phyloP scores from a whole-genome alignment of 2,797 vertebrate species.

The Phyllotis vaccarum region DNA sequence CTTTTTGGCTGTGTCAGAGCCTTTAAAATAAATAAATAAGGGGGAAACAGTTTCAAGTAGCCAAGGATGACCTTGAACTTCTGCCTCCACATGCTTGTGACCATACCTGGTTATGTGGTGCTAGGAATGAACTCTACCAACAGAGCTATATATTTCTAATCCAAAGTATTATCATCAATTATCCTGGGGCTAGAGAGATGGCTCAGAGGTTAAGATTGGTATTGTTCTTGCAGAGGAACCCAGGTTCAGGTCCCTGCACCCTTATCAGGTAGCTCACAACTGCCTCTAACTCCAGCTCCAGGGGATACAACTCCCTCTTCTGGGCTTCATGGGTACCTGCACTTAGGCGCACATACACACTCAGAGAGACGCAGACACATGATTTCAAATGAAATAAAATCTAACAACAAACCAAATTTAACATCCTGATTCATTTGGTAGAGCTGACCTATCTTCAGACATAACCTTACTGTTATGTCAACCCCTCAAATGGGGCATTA shows the following conservation, averaged over 20 bases:
- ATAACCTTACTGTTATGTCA: not conserved
- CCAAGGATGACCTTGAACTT: not conserved
- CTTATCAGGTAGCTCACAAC: not conserved
- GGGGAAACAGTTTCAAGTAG: not conserved
- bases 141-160: not conserved
- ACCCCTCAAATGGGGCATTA: not conserved
- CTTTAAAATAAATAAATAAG: not conserved
- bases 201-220: not conserved
- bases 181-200: not conserved
- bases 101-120: not conserved
- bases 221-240: too few relatives aligned
- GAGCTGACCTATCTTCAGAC: not conserved
- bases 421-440: too few relatives aligned
- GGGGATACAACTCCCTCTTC: not conserved
- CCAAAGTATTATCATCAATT: not conserved
- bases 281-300: not conserved
- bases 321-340: not conserved
- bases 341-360: too few relatives aligned
- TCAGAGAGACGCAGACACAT: not conserved
- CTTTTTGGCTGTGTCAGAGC: not conserved
- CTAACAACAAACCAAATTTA: not conserved
- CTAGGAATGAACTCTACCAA: too few relatives aligned
- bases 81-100: not conserved
- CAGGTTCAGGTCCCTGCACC: not conserved
- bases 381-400: not conserved